Evolutionary conservation across 2,888 invertebrate species (phyloP), one percentile per base, ranked within the genome.

Genomic region (Holacanthella duospinosa): DNA sequence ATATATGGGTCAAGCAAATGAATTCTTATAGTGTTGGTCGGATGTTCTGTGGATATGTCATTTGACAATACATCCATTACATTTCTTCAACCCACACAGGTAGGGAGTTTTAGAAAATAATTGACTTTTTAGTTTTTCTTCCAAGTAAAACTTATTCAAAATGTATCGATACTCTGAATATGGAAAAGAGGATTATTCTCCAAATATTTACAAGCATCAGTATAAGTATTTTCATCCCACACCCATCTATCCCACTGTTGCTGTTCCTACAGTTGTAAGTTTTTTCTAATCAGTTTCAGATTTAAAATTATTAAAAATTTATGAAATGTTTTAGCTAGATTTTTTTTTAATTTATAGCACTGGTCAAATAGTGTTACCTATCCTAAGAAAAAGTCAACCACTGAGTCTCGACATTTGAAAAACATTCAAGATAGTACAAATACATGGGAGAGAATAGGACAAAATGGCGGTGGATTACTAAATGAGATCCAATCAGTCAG

Each of bases 381-480:
- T 6, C 16, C 36, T 16, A 6, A 16, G 16, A 16, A 16, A 16
- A 36, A 36, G 36, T 36, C 36, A 36, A 6, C 36, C 6, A 16
- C 36, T 6, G 36, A 36, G 36, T 36, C 9, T 16, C 36, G 36
- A 36, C 36, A 36, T 16, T 36, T 36, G 36, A 36, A 36, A 36
- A 36, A 36, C 36, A 16, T 36, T 16, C 36, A 36, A 12, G 36
- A 36, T 16, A 36, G 36, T 16, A 36, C 36, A 36, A 16, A 12
- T 6, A 36, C 36, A 6, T 71, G 71, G 71, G 68, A 68, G 43
- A 63, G 65, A 27, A 64, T 71, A 24, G 70, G 66, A n/a, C 26
- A 62, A 24, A 61, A 61, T 16, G 66, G 67, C 43, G 63, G 59
- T 4, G 60, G 48, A 29, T 56, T 64, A 1, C 59, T 64, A 12